A percentile compares a stretch with the other conserved stretches of the same genome.
These are phyloP conservation scores for Ptilonorhynchus violaceus DNA, from an alignment of 2,113 vertebrate genomes.

Conservation along the genomic window DNA sequence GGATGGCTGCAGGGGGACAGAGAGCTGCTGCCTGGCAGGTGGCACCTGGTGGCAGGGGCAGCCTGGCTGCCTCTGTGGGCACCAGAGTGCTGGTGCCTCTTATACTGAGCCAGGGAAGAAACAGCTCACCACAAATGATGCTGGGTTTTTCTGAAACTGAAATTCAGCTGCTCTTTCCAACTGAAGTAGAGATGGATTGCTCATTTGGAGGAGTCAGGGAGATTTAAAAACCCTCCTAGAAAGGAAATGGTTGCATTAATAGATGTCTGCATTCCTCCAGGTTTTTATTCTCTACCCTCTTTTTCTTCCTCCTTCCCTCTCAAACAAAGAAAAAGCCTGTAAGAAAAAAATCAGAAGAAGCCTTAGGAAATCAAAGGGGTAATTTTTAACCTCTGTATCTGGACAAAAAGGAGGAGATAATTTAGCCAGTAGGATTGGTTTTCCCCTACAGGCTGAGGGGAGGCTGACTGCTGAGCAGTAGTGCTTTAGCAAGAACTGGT, in stretches of 20 bases:
- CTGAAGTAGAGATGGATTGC: neutral
- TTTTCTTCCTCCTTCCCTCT: neutral
- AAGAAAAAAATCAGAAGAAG: neutral
- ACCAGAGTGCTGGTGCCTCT: neutral
- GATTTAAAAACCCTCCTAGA: neutral
- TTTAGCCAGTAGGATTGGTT: neutral
- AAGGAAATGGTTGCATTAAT: neutral
- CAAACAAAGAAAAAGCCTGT: neutral
- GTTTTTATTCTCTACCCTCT: neutral
- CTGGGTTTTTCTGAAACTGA: neutral
- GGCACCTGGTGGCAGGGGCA: neutral
- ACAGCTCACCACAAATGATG: neutral
- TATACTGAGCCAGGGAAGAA: neutral
- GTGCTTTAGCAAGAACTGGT: neutral
- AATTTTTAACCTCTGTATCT: neutral
- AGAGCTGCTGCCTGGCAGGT: neutral
- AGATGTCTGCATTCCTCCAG: neutral
- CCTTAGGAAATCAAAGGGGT: neutral
- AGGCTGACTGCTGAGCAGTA: neutral
- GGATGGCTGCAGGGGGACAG: neutral
- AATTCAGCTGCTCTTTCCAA: neutral
- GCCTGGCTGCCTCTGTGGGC: neutral
- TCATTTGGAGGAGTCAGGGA: neutral
- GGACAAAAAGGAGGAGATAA: neutral
- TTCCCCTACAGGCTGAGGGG: neutral